These are phyloP conservation scores for Drosophila biarmipes DNA, from an alignment of 1,140 invertebrate genomes.

Conservation along the genomic window DNA sequence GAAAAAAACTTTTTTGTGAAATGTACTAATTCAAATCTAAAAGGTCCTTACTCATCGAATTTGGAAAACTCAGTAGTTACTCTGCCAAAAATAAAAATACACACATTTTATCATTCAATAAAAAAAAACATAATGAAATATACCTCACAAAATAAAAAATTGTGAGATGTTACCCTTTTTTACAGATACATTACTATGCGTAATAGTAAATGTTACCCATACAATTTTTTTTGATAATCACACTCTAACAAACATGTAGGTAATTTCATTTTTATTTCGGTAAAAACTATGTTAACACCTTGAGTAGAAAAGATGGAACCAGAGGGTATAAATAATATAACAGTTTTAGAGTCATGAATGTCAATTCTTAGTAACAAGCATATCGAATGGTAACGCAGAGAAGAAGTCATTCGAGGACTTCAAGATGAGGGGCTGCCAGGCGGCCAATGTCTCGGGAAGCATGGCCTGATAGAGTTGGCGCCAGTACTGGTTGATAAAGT, in stretches of 20 bases:
- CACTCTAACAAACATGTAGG: not conserved
- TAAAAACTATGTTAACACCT: constrained; percentile 67
- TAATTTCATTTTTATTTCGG: constrained; percentile 40
- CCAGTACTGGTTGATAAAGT: constrained; percentile 83
- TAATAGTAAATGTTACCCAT: too few species aligned
- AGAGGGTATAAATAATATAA: constrained; percentile 13
- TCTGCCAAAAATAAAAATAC: too few species aligned
- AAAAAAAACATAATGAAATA: too few species aligned
- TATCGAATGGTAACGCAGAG: constrained; percentile 68
- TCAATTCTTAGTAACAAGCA: constrained; percentile 63
- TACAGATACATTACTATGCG: too few species aligned
- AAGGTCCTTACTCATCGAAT: too few species aligned
- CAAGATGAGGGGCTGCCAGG: constrained; percentile 71
- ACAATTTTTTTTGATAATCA: not conserved
- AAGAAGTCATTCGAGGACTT: constrained; percentile 76
- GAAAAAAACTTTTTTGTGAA: too few species aligned
- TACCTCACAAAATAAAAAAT: too few species aligned
- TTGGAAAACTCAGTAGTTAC: too few species aligned
- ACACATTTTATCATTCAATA: too few species aligned
- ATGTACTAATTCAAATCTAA: too few species aligned
- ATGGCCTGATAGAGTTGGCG: constrained; percentile 69
- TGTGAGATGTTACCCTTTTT: too few species aligned
- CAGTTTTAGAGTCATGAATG: not conserved
- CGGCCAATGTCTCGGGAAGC: constrained; percentile 69
- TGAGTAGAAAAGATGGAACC: constrained; percentile 24